Conservation (phyloP, 2,888 invertebrate species). For the Salpingus planirostris region DNA sequence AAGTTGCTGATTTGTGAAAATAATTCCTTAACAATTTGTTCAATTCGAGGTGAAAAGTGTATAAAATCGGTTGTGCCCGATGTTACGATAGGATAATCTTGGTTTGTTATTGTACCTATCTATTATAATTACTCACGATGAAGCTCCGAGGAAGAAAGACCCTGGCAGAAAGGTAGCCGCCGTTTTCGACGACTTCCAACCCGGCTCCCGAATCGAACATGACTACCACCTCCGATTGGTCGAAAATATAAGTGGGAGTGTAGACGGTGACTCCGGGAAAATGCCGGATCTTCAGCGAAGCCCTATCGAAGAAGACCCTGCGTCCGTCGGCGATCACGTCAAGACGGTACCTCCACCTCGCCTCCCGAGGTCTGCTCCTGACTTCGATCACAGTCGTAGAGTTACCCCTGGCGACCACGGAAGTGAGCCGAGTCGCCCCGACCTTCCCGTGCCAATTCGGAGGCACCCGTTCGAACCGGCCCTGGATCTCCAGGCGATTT, state of each 20-base stretch:
- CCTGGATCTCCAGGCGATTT: constrained; percentile 75
- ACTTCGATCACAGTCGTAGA: constrained; percentile 76
- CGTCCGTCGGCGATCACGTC: constrained; percentile 85
- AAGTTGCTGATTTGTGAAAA: no score
- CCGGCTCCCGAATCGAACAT: constrained; percentile 93
- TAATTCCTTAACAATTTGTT: no score
- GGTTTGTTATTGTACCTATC: no score
- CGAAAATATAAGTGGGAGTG: constrained; percentile 79
- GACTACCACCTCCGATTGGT: constrained; percentile 89
- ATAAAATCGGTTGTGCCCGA: no score
- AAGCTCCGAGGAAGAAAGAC: constrained; percentile 82
- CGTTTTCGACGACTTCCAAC: constrained; percentile 81
- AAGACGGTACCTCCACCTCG: constrained; percentile 84
- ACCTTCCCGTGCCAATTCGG: constrained; percentile 67
- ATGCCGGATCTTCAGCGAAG: constrained; percentile 80
- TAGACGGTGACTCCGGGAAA: constrained; percentile 89
- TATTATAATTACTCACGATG: constrained; percentile 56
- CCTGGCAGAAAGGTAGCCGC: constrained; percentile 75
- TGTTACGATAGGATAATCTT: no score
- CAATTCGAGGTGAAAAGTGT: no score
- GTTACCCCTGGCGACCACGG: constrained; percentile 79
- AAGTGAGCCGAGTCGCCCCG: constrained; percentile 71
- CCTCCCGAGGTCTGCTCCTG: constrained; percentile 68
- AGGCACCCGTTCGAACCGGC: constrained; percentile 72
- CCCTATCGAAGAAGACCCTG: constrained; percentile 79